phyloP scores from a whole-genome alignment of 2,888 invertebrate species.

The Apoderus coryli region DNA sequence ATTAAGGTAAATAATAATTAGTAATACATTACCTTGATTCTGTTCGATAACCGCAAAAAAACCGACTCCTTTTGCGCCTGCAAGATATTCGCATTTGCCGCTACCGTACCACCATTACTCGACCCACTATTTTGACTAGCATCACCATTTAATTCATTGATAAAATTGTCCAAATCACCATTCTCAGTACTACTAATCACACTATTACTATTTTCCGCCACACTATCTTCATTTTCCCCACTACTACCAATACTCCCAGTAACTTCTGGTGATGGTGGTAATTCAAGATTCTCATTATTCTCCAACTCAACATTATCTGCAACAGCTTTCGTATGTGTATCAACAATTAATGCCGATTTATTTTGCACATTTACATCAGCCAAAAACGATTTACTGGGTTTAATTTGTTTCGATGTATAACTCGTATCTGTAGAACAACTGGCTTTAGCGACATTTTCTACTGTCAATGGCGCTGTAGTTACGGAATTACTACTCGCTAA shows the following conservation, averaged over 20 bases:
- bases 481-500: too few relatives aligned
- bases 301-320: background rate
- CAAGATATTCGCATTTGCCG: conserved; percentile 20
- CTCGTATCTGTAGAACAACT: conserved; percentile 18
- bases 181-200: too few relatives aligned
- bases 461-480: too few relatives aligned
- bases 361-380: conserved; percentile 15
- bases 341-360: conserved; percentile 6
- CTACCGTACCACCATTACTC: conserved; percentile 25
- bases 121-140: too few relatives aligned
- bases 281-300: conserved; percentile 5
- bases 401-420: conserved; percentile 25
- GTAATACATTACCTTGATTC: conserved; percentile 62
- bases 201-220: too few relatives aligned
- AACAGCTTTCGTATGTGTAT: background rate
- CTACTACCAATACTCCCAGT: too few relatives aligned
- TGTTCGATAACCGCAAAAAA: conserved; percentile 88
- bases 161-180: conserved; percentile 38
- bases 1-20: background rate
- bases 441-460: too few relatives aligned
- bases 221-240: too few relatives aligned
- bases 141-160: conserved; percentile 41
- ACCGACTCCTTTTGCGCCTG: conserved; percentile 77
- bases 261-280: conserved; percentile 7
- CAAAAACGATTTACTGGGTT: conserved; percentile 29